Percentiles rank a stretch among this genome's conserved stretches.
phyloP scores from a whole-genome alignment of 2,797 vertebrate genomes.

The Acanthurus lineatus region DNA sequence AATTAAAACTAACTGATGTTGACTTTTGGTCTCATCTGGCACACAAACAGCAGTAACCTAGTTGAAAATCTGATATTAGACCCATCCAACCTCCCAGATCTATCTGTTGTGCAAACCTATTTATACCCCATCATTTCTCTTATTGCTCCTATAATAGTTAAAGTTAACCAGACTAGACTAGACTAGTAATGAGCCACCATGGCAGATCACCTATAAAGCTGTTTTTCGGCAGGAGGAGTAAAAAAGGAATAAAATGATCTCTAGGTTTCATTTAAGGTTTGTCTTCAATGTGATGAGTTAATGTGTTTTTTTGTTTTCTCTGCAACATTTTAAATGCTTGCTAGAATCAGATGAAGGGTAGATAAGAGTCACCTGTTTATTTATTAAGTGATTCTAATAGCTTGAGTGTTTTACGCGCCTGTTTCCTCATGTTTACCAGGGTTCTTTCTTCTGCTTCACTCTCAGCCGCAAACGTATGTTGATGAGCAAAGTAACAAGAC shows the following conservation, averaged over 20 bases:
- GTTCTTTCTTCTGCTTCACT: background rate
- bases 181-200: no score
- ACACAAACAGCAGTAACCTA: no score
- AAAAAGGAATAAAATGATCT: background rate
- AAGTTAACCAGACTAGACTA: no score
- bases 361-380: slow-evolving; percentile 11
- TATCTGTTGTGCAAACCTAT: no score
- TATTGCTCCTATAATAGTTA: no score
- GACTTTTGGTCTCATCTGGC: no score
- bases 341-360: slow-evolving; percentile 10
- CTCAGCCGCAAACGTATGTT: slow-evolving; percentile 8
- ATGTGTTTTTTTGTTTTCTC: background rate
- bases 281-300: background rate
- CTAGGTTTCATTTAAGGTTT: background rate
- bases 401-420: background rate
- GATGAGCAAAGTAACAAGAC: slow-evolving; percentile 26
- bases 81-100: no score
- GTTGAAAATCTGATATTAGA: no score
- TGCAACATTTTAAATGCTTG: background rate
- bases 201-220: no score
- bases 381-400: background rate
- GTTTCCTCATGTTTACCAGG: background rate
- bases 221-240: no score
- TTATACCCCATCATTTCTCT: no score
- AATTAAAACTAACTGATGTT: no score